Conservation (phyloP, 2,888 invertebrate species). For the Boloria euphrosyne region DNA sequence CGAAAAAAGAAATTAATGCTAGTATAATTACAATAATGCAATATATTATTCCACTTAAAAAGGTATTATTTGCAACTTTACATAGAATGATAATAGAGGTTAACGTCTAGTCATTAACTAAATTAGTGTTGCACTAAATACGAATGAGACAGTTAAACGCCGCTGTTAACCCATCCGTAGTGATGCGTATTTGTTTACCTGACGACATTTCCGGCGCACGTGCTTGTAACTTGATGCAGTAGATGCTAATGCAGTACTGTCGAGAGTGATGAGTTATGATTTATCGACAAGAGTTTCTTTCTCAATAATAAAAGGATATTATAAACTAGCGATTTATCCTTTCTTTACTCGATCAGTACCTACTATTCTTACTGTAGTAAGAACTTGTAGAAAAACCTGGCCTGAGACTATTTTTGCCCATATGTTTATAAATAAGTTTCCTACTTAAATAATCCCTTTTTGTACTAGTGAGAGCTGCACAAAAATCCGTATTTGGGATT, state of each 20-base stretch:
- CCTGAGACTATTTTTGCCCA: too few species aligned
- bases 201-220: constrained; percentile 80
- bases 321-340: too few species aligned
- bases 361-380: too few species aligned
- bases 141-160: constrained; percentile 31
- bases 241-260: constrained; percentile 51
- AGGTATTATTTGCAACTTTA: too few species aligned
- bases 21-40: background rate
- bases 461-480: too few species aligned
- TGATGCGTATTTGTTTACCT: constrained; percentile 75
- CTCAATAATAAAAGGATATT: too few species aligned
- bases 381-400: too few species aligned
- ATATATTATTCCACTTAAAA: background rate
- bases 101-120: constrained; percentile 17
- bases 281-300: constrained; percentile 38
- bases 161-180: constrained; percentile 35
- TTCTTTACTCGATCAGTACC: too few species aligned
- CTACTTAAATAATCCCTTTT: too few species aligned
- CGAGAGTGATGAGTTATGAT: constrained; percentile 46
- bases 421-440: too few species aligned
- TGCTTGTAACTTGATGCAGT: constrained; percentile 65
- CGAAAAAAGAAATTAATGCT: too few species aligned
- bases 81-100: too few species aligned
- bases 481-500: background rate
- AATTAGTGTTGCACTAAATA: constrained; percentile 23